phyloP scores from a whole-genome alignment of 2,113 vertebrate genomes.

The Globicephala melas region DNA sequence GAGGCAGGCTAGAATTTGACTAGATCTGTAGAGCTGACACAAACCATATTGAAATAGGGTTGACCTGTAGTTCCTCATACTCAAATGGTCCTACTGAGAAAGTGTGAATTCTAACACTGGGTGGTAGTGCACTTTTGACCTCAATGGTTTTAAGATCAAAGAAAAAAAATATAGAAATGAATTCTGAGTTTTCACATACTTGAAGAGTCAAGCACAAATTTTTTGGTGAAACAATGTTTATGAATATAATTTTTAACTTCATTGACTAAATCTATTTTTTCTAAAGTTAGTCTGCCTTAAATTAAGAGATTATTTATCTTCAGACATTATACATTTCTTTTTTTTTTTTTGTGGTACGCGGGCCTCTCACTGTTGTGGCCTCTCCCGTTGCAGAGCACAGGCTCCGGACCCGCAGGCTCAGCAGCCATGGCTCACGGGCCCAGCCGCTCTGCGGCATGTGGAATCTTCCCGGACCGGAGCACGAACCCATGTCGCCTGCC shows the following conservation, averaged over 20 bases:
- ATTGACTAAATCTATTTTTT: neutral
- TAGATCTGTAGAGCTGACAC: neutral
- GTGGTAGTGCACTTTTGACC: neutral
- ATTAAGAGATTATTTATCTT: neutral
- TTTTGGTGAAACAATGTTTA: neutral
- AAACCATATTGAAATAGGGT: slow-evolving; percentile 19
- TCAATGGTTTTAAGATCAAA: neutral
- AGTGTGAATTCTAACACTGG: neutral
- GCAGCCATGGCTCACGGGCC: too few species aligned
- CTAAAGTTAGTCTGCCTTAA: neutral
- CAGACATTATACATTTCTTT: neutral
- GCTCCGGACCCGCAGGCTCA: too few species aligned
- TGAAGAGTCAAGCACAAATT: neutral
- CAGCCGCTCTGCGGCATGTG: too few species aligned
- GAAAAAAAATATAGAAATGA: neutral
- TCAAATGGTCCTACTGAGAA: slow-evolving; percentile 33
- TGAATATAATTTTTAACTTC: neutral
- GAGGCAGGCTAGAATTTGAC: neutral
- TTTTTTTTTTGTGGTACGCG: too few species aligned
- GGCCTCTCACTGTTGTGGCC: too few species aligned
- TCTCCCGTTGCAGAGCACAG: too few species aligned
- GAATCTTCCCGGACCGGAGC: too few species aligned
- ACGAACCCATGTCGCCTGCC: too few species aligned
- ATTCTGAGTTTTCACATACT: neutral
- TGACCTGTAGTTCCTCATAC: neutral